These are phyloP conservation scores for Pteria penguin DNA, from an alignment of 2,888 invertebrate species.

Conservation along the genomic window DNA sequence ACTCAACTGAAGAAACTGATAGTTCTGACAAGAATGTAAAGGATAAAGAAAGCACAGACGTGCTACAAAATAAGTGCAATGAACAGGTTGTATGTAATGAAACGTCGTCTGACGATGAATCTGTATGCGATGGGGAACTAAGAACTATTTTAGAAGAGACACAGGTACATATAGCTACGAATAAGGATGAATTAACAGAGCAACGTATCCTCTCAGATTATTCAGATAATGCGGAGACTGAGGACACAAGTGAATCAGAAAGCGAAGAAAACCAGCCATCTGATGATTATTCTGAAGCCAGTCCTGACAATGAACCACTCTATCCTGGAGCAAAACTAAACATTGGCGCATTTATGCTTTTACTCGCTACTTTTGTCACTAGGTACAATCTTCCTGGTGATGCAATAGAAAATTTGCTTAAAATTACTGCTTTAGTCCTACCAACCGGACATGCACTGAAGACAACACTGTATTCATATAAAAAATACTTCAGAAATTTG, in stretches of 20 bases:
- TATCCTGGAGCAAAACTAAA: conserved; percentile 36
- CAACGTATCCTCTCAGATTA: not conserved
- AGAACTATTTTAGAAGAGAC: not conserved
- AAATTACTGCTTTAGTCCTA: conserved; percentile 15
- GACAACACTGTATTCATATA: conserved; percentile 28
- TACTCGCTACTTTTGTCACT: conserved; percentile 37
- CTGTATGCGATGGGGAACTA: not conserved
- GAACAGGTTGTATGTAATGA: not conserved
- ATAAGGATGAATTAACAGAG: not conserved
- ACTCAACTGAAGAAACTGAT: not conserved
- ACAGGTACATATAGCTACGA: not conserved
- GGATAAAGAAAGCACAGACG: too few species aligned
- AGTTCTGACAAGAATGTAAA: too few species aligned
- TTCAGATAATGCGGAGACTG: not conserved
- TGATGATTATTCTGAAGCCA: not conserved
- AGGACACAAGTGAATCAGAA: not conserved
- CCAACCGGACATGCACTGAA: conserved; percentile 32
- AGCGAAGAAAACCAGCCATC: not conserved
- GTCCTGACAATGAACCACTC: conserved; percentile 15
- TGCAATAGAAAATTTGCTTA: conserved; percentile 31
- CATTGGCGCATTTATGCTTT: conserved; percentile 44
- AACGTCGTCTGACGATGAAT: not conserved
- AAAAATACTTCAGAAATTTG: conserved; percentile 26
- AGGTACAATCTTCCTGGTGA: conserved; percentile 39
- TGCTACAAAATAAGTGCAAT: too few species aligned